Evolutionary conservation across 2,888 invertebrate species (phyloP).

Genomic region (Campaea margaritaria): DNA sequence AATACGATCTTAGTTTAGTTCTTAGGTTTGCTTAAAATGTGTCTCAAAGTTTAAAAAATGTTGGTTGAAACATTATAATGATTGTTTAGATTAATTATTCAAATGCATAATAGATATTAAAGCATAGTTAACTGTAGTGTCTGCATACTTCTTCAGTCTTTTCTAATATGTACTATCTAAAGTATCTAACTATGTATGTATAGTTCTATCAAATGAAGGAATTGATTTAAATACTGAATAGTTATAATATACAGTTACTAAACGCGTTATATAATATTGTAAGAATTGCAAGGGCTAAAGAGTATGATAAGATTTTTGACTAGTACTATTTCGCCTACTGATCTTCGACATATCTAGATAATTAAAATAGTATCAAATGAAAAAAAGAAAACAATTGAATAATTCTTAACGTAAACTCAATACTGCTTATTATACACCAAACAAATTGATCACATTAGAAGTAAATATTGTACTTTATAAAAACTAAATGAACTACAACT

Average conservation of each 20-base stretch:
- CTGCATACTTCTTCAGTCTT: constrained; percentile 20
- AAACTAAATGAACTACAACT: too few species aligned
- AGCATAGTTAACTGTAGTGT: constrained; percentile 5
- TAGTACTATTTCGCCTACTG: constrained; percentile 33
- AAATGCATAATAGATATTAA: constrained; percentile 17
- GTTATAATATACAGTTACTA: constrained; percentile 40
- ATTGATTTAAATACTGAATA: constrained; percentile 62
- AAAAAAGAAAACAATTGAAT: neutral
- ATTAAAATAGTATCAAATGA: constrained; percentile 23
- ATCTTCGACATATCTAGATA: constrained; percentile 32
- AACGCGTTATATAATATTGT: constrained; percentile 41
- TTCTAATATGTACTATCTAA: constrained; percentile 17
- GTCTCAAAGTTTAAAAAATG: neutral
- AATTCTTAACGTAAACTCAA: too few species aligned
- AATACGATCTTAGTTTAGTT: too few species aligned
- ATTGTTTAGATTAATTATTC: neutral
- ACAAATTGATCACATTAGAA: too few species aligned
- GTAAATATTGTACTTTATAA: too few species aligned
- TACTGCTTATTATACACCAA: too few species aligned
- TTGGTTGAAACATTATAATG: neutral
- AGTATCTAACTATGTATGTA: constrained; percentile 25
- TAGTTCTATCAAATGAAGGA: constrained; percentile 66
- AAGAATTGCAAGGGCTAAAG: constrained; percentile 37
- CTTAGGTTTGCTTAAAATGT: too few species aligned
- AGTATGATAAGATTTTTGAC: constrained; percentile 31